Conservation (phyloP, 2,888 invertebrate species). For the Lordiphosa fenestrarum region DNA sequence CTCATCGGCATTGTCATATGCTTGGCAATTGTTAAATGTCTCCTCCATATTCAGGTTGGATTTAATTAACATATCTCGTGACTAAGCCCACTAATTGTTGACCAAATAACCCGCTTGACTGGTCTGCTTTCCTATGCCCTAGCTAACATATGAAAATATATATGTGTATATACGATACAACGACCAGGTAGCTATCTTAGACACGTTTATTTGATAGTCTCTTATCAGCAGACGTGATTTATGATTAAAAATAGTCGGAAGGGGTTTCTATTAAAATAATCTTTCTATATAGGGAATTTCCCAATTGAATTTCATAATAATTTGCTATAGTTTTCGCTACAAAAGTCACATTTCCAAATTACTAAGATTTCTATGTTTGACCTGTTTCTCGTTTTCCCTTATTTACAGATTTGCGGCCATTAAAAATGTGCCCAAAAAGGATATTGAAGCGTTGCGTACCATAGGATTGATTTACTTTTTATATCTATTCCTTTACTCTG, state of each 20-base stretch:
- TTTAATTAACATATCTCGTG: constrained; percentile 45
- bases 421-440: constrained; percentile 83
- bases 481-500: constrained; percentile 96
- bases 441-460: constrained; percentile 84
- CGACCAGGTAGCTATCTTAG: constrained; percentile 3
- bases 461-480: constrained; percentile 92
- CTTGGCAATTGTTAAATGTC: constrained; percentile 85
- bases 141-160: too few species aligned
- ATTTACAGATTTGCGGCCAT: constrained; percentile 85
- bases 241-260: constrained; percentile 18
- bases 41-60: constrained; percentile 81
- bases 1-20: constrained; percentile 84
- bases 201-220: constrained; percentile 27
- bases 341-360: too few species aligned
- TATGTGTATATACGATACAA: background rate
- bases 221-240: constrained; percentile 43
- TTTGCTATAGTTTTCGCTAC: background rate
- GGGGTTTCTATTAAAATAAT: constrained; percentile 7
- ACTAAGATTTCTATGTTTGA: too few species aligned
- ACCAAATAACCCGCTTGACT: constrained; percentile 10
- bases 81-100: constrained; percentile 10
- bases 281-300: constrained; percentile 1
- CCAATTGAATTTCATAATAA: constrained; percentile 8
- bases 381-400: background rate
- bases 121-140: background rate